Conservation (phyloP, 1,140 invertebrate genomes). For the Drosophila micromelanica region DNA sequence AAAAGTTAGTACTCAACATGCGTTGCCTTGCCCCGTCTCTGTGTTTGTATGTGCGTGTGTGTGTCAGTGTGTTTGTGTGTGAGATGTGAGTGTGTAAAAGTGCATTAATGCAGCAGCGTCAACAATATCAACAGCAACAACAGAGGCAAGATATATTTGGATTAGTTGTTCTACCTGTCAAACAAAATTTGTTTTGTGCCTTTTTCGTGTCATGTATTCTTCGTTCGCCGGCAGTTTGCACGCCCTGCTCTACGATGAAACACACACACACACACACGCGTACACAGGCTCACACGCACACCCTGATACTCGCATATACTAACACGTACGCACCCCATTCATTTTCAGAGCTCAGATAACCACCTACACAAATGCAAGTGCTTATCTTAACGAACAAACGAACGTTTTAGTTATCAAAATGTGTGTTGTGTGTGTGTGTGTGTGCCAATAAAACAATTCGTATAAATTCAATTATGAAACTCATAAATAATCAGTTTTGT, state of each 20-base stretch:
- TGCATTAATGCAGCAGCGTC: constrained; percentile 33
- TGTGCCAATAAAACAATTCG: constrained; percentile 39
- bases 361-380: constrained; percentile 33
- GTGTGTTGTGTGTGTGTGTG: no score
- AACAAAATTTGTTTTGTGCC: constrained; percentile 26
- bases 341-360: constrained; percentile 32
- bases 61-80: constrained; percentile 27
- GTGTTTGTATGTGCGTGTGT: constrained; percentile 11
- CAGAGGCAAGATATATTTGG: constrained; percentile 42
- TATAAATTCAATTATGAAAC: constrained; percentile 54
- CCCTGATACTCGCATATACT: no score
- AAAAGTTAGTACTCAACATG: constrained; percentile 38
- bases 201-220: constrained; percentile 27
- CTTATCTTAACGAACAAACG: constrained; percentile 44
- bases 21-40: neutral
- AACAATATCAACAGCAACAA: constrained; percentile 28
- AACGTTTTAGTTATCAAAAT: constrained; percentile 48
- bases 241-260: constrained; percentile 27
- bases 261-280: neutral
- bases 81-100: constrained; percentile 49
- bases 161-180: constrained; percentile 45
- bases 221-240: constrained; percentile 45
- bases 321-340: constrained; percentile 42
- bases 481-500: constrained; percentile 54
- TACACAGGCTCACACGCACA: no score